Base-by-base conservation (phyloP, 2,113 vertebrate species). In the Tapirus terrestris region DNA sequence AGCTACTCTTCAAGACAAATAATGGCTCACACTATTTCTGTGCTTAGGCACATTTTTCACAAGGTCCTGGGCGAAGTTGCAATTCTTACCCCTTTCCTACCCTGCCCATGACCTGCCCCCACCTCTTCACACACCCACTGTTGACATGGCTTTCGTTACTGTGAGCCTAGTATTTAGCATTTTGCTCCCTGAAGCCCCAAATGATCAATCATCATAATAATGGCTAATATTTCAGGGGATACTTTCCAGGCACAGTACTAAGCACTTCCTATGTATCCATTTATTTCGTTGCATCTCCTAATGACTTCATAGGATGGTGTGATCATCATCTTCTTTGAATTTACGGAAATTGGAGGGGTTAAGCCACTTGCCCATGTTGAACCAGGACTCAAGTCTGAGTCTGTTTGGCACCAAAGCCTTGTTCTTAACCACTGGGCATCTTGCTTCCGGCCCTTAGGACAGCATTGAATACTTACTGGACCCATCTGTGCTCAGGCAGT, bases 281-380 rank as follows among this genome's bases (percentile, higher is more conserved):
- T 58, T 82, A 36, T 75, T 80, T 96, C 33, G 27, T 3, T 36
- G 43, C 27, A 11, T 89, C n/a, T 97, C 27, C 9, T 73, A 45
- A 39, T 17, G 39, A 60, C 77, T 7, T 27, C 53, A 14, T 56
- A 29, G 77, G 39, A 75, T 29, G 25, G 11, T 75, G 17, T 33
- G 79, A 51, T 68, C 33, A 51, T 65, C 67, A 43, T 11, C n/a
- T 13, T 95, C 83, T 61, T 82, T 70, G 53, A 88, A 79, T 63
- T 88, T 73, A 53, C 27, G 31, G 63, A 88, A 93, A 29, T 60
- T 51, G 8, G 51, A 60, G 63, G 81, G 43, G n/a, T 27, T 83
- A 79, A 75, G 61, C 20, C 25, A 31, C 67, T 68, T 75, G 39
- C 18, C 70, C 43, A 0, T 39, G 11, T 77, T 63, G 79, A 92